Base-by-base conservation (phyloP, 2,888 invertebrate genomes). In the Eupithecia tripunctaria region DNA sequence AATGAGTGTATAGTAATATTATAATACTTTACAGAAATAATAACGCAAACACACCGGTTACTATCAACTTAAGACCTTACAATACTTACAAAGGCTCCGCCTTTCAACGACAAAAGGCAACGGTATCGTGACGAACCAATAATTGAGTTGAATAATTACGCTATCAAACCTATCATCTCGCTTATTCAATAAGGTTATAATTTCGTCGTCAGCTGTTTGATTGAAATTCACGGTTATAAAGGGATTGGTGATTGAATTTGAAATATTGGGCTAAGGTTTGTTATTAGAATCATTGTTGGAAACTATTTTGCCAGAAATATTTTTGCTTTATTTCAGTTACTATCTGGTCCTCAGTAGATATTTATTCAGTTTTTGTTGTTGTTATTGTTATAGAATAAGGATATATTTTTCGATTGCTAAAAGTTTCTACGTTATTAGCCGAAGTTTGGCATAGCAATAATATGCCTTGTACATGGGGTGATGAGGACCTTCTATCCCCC, bases 71-170 rank as follows among this genome's bases (percentile, higher is more conserved):
- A 60, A 60, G 7, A 29, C 29, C 60, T 18, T 1, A 21, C 7
- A 36, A 36, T 63, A 36, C 21, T 12, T 21, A 21, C 12, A 36
- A 64, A 21, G 21, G 6, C 15, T n/a, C 12, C 38, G 64, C 38
- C 21, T 64, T 71, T 62, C 15, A 51, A 25, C 27, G 72, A 84
- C 84, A 87, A 88, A 84, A 84, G 80, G 74, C 76, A 73, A 76
- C 80, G 81, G 85, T 83, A 81, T 88, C 91, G 90, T 92, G 89
- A 89, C 92, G 92, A 92, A 93, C 89, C 82, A 85, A 89, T 93
- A 93, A 93, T 93, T 89, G 88, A 84, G 86, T 89, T 89, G 85
- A 86, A 89, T 90, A 91, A 92, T 91, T 89, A 88, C 86, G 86
- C 87, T 86, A 88, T 88, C 89, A 88, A 89, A 70, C 67, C 66